Conservation (phyloP, 2,113 vertebrate species). For the Zapus hudsonius region DNA sequence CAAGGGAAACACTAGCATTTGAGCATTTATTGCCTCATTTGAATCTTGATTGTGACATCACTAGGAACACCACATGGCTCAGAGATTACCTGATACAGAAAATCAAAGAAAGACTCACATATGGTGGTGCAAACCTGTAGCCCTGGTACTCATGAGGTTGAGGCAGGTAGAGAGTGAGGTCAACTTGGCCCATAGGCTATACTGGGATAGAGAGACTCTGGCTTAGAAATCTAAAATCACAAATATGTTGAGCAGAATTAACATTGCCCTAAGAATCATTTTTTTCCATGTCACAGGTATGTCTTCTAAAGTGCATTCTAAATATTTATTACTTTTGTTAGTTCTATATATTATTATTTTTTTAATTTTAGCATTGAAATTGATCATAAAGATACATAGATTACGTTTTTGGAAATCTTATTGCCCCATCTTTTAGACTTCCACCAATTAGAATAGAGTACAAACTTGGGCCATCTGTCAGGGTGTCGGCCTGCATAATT, state of each 20-base stretch:
- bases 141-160: not conserved
- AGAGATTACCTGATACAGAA: not conserved
- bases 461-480: not conserved
- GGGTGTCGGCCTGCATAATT: not conserved
- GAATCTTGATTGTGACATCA: not conserved
- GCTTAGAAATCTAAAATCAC: not conserved
- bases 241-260: not conserved
- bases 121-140: no score
- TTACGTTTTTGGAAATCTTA: not conserved
- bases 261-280: not conserved
- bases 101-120: not conserved
- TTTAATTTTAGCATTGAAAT: not conserved
- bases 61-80: not conserved
- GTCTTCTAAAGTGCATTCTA: conserved; percentile 7
- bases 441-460: not conserved
- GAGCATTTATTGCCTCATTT: no score
- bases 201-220: not conserved
- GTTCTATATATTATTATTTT: not conserved
- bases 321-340: not conserved
- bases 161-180: not conserved
- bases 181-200: no score
- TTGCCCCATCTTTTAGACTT: not conserved
- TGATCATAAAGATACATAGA: not conserved
- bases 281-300: not conserved
- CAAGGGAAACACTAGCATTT: not conserved